Percentiles rank a stretch among this genome's conserved stretches.
These are phyloP conservation scores for Illadopsis cleaveri DNA, from an alignment of 2,113 vertebrate genomes.

Conservation along the genomic window DNA sequence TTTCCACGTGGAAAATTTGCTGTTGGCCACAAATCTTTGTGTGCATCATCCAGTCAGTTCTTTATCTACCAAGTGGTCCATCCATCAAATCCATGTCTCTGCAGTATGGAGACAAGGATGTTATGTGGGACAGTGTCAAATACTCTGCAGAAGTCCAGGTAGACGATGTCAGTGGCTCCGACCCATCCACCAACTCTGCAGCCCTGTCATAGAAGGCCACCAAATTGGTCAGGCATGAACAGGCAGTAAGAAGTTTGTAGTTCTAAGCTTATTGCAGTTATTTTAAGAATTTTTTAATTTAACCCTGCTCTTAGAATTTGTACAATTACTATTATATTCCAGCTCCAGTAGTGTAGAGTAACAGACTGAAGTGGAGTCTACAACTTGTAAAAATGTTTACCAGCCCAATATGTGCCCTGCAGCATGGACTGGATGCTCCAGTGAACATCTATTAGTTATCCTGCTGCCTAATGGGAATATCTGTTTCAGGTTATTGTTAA, in stretches of 20 bases:
- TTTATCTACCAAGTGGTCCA: neutral
- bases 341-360: neutral
- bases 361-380: neutral
- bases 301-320: neutral
- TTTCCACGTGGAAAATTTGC: neutral
- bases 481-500: neutral
- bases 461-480: neutral
- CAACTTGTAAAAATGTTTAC: neutral
- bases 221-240: neutral
- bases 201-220: neutral
- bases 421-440: neutral
- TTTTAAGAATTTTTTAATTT: neutral
- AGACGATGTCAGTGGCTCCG: rapidly evolving
- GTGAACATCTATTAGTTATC: neutral
- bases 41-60: neutral
- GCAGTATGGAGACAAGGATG: neutral
- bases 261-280: neutral
- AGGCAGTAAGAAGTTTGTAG: neutral
- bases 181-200: neutral
- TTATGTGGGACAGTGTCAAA: neutral
- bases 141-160: neutral
- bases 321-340: neutral
- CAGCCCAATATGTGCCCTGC: neutral
- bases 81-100: neutral
- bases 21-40: neutral